Evolutionary conservation across 2,113 vertebrate genomes (phyloP).

Genomic region (Seriola dumerili): DNA sequence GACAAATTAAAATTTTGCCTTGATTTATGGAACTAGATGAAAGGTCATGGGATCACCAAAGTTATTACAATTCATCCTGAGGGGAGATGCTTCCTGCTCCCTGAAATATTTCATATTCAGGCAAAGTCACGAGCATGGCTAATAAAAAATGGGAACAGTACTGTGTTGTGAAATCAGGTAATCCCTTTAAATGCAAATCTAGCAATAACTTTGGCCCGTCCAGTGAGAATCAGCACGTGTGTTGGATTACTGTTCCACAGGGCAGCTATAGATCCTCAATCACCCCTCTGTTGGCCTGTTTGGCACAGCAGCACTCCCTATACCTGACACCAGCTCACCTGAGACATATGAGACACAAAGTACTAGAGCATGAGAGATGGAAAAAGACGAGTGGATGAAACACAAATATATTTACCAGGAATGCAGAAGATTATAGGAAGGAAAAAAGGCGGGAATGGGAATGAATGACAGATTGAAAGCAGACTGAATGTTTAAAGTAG

Average conservation of each 20-base stretch:
- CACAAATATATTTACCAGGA: not conserved
- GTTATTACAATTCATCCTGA: too few species aligned
- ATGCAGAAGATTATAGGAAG: not conserved
- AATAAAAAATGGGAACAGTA: too few species aligned
- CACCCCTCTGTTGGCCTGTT: not conserved
- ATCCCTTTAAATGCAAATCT: too few species aligned
- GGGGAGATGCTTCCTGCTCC: too few species aligned
- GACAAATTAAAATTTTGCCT: too few species aligned
- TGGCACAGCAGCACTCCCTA: not conserved
- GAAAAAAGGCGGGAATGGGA: not conserved
- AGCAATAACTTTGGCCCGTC: too few species aligned
- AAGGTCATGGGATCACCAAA: too few species aligned
- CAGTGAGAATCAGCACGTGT: too few species aligned
- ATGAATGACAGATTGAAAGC: not conserved
- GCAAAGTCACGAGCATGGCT: too few species aligned
- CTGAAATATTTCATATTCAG: not conserved
- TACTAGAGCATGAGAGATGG: too few species aligned
- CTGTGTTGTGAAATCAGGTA: too few species aligned
- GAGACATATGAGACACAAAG: constrained; percentile 20
- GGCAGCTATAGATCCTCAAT: not conserved
- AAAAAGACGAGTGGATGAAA: not conserved
- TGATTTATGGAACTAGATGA: too few species aligned
- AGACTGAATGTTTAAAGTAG: not conserved
- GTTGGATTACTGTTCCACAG: not conserved
- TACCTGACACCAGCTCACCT: constrained; percentile 33